phyloP scores from a whole-genome alignment of 2,888 invertebrate genomes.

The Drosophila infuscata region DNA sequence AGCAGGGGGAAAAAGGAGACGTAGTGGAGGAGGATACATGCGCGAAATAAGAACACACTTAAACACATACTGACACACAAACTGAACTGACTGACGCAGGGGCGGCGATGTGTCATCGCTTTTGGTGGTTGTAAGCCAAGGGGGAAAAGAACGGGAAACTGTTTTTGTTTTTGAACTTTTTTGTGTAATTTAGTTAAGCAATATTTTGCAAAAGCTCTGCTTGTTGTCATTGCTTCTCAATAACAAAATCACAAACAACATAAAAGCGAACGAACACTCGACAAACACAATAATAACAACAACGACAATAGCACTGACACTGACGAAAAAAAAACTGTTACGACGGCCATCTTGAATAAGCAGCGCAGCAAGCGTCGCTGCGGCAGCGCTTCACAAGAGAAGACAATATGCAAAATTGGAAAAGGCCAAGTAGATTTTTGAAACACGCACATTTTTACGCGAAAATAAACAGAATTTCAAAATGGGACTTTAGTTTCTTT shows the following conservation, averaged over 20 bases:
- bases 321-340: slow-evolving; percentile 81
- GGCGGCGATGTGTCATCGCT: slow-evolving; percentile 76
- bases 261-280: slow-evolving; percentile 17
- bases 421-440: slow-evolving; percentile 51
- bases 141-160: slow-evolving; percentile 43
- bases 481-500: slow-evolving; percentile 42
- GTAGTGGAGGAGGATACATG: slow-evolving; percentile 67
- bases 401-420: slow-evolving; percentile 62
- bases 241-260: slow-evolving; percentile 66
- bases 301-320: slow-evolving; percentile 63
- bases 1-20: slow-evolving; percentile 37
- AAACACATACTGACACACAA: slow-evolving; percentile 34
- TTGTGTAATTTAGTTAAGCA: slow-evolving; percentile 28
- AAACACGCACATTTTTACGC: slow-evolving; percentile 49
- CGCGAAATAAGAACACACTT: slow-evolving; percentile 55
- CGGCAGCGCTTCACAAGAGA: slow-evolving; percentile 39
- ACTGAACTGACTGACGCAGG: slow-evolving; percentile 48
- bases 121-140: slow-evolving; percentile 57
- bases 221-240: slow-evolving; percentile 50
- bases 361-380: slow-evolving; percentile 52
- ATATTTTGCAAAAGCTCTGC: slow-evolving; percentile 69
- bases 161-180: slow-evolving; percentile 41
- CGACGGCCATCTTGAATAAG: slow-evolving; percentile 84
- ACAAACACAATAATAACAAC: slow-evolving; percentile 69
- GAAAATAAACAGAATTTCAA: slow-evolving; percentile 32